A percentile compares a stretch with the other conserved stretches of the same genome.
These are phyloP conservation scores for Diloba caeruleocephala DNA, from an alignment of 2,888 invertebrate genomes.

Conservation along the genomic window DNA sequence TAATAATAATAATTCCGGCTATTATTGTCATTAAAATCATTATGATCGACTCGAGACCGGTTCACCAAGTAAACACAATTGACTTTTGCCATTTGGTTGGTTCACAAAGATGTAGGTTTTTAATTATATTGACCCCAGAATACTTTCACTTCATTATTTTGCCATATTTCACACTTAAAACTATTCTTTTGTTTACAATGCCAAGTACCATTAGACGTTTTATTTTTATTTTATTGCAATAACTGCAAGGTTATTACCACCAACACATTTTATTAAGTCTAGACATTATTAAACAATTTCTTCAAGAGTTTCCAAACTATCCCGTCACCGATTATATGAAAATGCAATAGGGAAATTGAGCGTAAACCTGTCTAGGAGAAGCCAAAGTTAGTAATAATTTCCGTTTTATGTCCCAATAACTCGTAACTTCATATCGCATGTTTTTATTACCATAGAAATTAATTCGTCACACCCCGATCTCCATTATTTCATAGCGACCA, in stretches of 20 bases:
- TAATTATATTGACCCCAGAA: constrained; percentile 84
- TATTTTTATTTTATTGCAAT: no score
- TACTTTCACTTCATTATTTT: constrained; percentile 76
- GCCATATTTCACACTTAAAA: constrained; percentile 60
- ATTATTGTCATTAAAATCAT: constrained; percentile 84
- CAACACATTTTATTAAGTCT: no score
- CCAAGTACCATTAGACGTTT: constrained; percentile 10
- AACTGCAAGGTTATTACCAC: no score
- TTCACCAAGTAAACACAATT: constrained; percentile 79
- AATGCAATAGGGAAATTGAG: not conserved
- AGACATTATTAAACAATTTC: no score
- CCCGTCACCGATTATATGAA: not conserved
- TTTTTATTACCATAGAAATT: constrained; percentile 64
- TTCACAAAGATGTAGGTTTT: constrained; percentile 81
- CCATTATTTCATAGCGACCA: constrained; percentile 66
- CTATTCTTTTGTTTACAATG: constrained; percentile 35
- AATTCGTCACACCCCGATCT: constrained; percentile 69
- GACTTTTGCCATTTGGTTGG: constrained; percentile 86
- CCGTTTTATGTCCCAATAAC: not conserved
- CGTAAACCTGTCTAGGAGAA: not conserved
- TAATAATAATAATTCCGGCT: constrained; percentile 80
- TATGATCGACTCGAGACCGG: constrained; percentile 68
- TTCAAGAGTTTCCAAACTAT: no score
- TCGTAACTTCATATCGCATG: constrained; percentile 20
- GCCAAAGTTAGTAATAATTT: not conserved